These are phyloP conservation scores for Parelbella ahira DNA, from an alignment of 2,888 invertebrate species.

Conservation along the genomic window DNA sequence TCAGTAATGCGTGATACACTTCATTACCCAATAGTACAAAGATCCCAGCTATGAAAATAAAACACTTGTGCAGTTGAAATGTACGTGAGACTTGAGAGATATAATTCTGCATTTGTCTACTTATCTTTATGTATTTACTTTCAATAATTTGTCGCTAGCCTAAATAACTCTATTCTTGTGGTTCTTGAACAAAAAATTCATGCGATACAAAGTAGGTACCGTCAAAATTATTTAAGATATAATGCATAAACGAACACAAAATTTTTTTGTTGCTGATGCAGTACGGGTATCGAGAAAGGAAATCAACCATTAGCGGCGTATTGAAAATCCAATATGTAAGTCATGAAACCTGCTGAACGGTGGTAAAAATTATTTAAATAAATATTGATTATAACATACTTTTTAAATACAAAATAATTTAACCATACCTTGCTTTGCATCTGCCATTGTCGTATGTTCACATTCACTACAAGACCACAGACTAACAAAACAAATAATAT, in stretches of 20 bases:
- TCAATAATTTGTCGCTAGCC: too few relatives aligned
- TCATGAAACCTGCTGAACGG: neutral
- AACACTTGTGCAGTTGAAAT: too few relatives aligned
- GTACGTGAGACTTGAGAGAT: too few relatives aligned
- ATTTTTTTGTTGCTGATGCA: constrained; percentile 48
- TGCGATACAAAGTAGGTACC: neutral
- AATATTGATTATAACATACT: constrained; percentile 1
- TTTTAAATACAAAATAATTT: constrained; percentile 31
- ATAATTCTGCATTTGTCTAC: too few relatives aligned
- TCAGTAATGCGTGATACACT: too few relatives aligned
- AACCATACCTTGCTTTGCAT: constrained; percentile 73
- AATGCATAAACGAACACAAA: constrained; percentile 40
- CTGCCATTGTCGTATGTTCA: constrained; percentile 64
- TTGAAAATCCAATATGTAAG: too few relatives aligned
- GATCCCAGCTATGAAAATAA: too few relatives aligned
- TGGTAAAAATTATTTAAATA: neutral
- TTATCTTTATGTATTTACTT: too few relatives aligned
- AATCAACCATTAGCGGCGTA: too few relatives aligned
- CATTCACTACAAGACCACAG: constrained; percentile 1
- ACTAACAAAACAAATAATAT: neutral
- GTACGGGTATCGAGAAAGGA: constrained; percentile 36
- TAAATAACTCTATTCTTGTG: too few relatives aligned
- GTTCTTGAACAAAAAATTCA: too few relatives aligned
- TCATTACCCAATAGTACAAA: too few relatives aligned
- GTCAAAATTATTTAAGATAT: neutral